Evolutionary conservation across 2,797 vertebrate genomes (phyloP), one percentile per base, ranked within the genome.

Genomic region (Enteromius mattozi): DNA sequence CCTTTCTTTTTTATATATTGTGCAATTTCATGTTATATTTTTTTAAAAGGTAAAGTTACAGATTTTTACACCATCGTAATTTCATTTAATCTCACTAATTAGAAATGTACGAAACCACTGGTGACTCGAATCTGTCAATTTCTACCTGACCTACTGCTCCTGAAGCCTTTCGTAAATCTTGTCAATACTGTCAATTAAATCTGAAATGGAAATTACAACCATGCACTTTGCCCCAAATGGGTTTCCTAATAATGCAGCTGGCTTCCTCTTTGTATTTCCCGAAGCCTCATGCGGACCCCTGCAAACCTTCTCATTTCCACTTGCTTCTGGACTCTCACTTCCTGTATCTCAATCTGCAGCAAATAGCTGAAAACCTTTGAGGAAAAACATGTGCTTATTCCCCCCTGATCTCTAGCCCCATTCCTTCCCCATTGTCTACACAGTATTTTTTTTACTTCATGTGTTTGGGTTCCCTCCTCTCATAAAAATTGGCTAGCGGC

Each of bases 331-430:
- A 83, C 83, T 81, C 92, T 94, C 92, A 93, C 93, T 95, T 94
- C 93, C 94, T 94, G 90, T 93, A 94, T 94, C 85, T 88, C 88
- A 92, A 93, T 89, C 89, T 92, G 84, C 88, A 92, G 90, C 91
- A 88, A 91, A 93, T 88, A 91, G 89, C 87, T 90, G 80, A 91
- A 91, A 90, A 85, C 82, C 88, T 92, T 91, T 91, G 86, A 92
- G 92, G 88, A 90, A 93, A 93, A 92, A 93, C 90, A 92, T 88
- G 89, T 87, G 86, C 84, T 66, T 80, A 79, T 84, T 86, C 81
- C 79, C 85, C 19, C 10, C 54, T 74, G 70, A 80, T 86, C 82
- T 83, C 61, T 66, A 59, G 14, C 68, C 88, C 91, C 89, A 91
- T 90, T 89, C 85, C 87, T 90, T 85, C 80, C 71, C 85, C 71